Evolutionary conservation across 2,797 vertebrate species (phyloP), one percentile per base, ranked within the genome.

Genomic region (Diplodus puntazzo): DNA sequence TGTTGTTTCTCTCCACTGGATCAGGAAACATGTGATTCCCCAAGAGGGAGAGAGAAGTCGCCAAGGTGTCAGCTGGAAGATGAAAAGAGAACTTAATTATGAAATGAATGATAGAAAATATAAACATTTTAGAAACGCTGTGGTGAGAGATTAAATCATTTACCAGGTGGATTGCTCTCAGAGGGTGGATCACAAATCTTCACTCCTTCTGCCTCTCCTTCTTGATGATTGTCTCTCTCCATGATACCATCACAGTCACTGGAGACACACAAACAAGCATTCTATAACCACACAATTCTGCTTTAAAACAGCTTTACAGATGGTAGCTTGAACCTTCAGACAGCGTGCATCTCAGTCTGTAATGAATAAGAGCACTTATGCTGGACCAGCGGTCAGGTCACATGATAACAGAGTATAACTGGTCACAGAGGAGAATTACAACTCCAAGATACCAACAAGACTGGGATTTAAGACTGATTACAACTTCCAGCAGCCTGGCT

Each of bases 171-270:
- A 63, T 70, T 64, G 65, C 64, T 84, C 27, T 88, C 87, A 45
- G 75, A 75, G 21, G 83, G 73, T 54, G 81, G 67, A 69, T 89
- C 86, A 81, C 82, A 83, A 61, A 80, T 88, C 27, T 88, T 93
- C 79, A 93, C 80, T 71, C 83, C 90, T 61, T 92, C 88, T 7
- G 81, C 71, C 68, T 91, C 89, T 89, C 79, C 90, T 82, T 87
- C 86, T 89, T 85, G 91, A 77, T 82, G 85, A 91, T 77, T 87
- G 73, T 88, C 90, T 84, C 66, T 89, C 79, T 95, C 94, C 95
- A 95, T 95, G 87, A 92, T 93, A 94, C 87, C 95, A 96, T 95
- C 79, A 88, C 92, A 95, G 72, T 90, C 52, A 66, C 94, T 94
- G 58, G 10, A 69, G 46, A 49, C 43, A 30, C 34, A 10, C 34